Percentiles rank a stretch among this genome's conserved stretches.
Evolutionary conservation across 2,797 vertebrate genomes (phyloP).

Genomic region (Sebastes hubbsi): DNA sequence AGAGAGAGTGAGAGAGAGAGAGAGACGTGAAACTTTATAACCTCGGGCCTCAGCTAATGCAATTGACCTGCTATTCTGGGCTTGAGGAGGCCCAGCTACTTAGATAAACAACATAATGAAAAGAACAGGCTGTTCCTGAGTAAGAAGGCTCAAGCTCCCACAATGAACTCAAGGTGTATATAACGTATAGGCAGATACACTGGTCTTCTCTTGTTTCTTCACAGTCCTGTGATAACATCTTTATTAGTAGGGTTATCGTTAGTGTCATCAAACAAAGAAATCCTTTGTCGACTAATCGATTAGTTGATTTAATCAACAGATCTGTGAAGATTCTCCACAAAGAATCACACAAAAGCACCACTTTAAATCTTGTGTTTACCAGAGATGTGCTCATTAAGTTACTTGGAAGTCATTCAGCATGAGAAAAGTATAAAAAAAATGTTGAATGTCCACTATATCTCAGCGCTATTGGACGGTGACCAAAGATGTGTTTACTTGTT

Average conservation of each 20-base stretch:
- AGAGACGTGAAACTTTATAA: constrained; percentile 77
- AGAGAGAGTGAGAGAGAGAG: constrained; percentile 12
- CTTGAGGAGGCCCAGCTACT: constrained; percentile 72
- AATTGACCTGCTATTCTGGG: constrained; percentile 82
- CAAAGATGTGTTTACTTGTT: not conserved
- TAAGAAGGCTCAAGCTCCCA: constrained; percentile 66
- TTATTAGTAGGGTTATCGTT: too few species aligned
- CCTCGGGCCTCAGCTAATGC: constrained; percentile 75
- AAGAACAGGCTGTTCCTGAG: constrained; percentile 77
- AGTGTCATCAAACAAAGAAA: too few species aligned
- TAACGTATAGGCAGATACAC: constrained; percentile 23
- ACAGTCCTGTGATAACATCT: not conserved
- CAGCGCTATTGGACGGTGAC: not conserved
- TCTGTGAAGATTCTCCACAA: too few species aligned
- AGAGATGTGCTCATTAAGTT: too few species aligned
- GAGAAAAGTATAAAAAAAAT: not conserved
- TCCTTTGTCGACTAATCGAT: too few species aligned
- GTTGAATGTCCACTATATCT: constrained; percentile 5
- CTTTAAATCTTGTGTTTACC: too few species aligned
- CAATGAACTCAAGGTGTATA: constrained; percentile 49
- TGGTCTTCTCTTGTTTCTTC: constrained; percentile 1
- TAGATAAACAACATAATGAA: constrained; percentile 81
- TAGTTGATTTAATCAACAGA: too few species aligned
- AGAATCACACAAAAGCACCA: too few species aligned
- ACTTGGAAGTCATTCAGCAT: too few species aligned